phyloP scores from a whole-genome alignment of 2,113 vertebrate genomes.

The Oophaga pumilio region DNA sequence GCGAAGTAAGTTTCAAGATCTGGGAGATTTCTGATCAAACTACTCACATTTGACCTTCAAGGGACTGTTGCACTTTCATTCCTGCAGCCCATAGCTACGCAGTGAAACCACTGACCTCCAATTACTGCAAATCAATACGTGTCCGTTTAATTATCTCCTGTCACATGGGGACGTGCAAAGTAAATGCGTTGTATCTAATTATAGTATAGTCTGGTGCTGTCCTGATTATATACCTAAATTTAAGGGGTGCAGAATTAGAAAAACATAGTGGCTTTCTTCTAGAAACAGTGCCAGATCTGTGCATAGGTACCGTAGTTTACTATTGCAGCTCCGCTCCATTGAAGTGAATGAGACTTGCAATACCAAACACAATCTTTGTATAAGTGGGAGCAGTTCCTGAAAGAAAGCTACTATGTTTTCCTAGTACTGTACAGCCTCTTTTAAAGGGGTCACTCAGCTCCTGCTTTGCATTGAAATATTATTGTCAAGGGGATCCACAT shows the following conservation, averaged over 20 bases:
- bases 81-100: neutral
- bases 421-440: no score
- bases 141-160: slow-evolving; percentile 43
- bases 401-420: no score
- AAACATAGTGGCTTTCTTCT: no score
- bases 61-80: neutral
- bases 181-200: slow-evolving; percentile 14
- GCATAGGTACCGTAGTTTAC: no score
- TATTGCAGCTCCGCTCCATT: no score
- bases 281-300: no score
- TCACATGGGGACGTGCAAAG: slow-evolving; percentile 11
- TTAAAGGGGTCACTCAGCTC: no score
- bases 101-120: slow-evolving; percentile 29
- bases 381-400: no score
- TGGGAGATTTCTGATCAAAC: slow-evolving; percentile 2
- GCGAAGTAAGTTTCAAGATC: neutral
- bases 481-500: no score
- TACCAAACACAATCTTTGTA: no score
- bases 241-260: neutral
- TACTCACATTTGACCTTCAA: slow-evolving; percentile 26
- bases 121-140: slow-evolving; percentile 44
- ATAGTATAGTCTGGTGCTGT: neutral
- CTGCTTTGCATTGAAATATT: no score
- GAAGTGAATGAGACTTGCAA: no score
- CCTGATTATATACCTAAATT: neutral